These are phyloP conservation scores for Fragum whitleyi DNA, from an alignment of 2,888 invertebrate species.

Conservation along the genomic window DNA sequence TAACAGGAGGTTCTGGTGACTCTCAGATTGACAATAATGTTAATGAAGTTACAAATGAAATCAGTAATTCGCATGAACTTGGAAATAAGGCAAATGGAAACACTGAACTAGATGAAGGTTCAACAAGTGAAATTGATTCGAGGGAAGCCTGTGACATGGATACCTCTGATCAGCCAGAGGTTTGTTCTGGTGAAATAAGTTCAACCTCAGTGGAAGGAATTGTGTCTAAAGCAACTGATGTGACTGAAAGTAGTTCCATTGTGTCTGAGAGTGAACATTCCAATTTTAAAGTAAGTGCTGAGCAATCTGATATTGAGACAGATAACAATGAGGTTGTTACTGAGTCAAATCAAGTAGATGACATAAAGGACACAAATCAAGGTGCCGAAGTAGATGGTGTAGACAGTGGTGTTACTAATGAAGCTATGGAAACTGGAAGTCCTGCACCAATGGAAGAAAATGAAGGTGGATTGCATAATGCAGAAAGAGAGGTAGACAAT, in stretches of 20 bases:
- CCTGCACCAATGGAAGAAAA: background rate
- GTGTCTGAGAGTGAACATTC: background rate
- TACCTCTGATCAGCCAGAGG: background rate
- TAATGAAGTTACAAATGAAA: background rate
- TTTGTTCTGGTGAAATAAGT: constrained; percentile 11
- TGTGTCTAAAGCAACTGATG: background rate
- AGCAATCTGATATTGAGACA: background rate
- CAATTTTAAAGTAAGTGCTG: background rate
- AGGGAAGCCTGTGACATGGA: background rate
- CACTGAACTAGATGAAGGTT: background rate
- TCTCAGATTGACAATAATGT: background rate
- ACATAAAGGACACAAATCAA: background rate
- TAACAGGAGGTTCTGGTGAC: background rate
- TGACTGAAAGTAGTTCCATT: background rate
- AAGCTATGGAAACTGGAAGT: background rate
- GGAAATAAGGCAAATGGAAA: background rate
- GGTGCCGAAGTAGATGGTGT: background rate
- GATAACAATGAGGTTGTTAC: background rate
- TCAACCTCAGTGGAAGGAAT: background rate
- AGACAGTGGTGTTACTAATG: background rate
- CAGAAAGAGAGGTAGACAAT: background rate
- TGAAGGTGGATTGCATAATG: background rate
- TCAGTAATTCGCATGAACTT: background rate
- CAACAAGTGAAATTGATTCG: background rate
- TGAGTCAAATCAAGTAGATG: background rate